Evolutionary conservation across 2,113 vertebrate genomes (phyloP).

Genomic region (Leptobrachium leishanense): DNA sequence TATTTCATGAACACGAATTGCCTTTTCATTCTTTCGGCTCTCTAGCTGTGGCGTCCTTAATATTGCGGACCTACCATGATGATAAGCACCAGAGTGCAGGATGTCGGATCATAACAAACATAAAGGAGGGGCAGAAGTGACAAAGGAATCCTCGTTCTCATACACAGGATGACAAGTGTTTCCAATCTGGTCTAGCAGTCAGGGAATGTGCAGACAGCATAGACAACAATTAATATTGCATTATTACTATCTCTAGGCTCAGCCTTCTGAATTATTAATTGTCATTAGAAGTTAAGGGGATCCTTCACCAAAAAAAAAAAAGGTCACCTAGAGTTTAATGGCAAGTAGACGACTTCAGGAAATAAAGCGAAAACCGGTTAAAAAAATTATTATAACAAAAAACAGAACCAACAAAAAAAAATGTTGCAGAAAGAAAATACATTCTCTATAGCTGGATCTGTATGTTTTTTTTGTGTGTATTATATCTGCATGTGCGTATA

Average conservation of each 20-base stretch:
- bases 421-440: not conserved
- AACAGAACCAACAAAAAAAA: not conserved
- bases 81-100: not conserved
- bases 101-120: not conserved
- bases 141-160: not conserved
- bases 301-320: not conserved
- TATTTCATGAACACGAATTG: slow-evolving; percentile 26
- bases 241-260: not conserved
- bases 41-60: not conserved
- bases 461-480: no score
- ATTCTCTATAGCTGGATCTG: not conserved
- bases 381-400: not conserved
- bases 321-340: not conserved
- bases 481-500: no score
- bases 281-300: not conserved
- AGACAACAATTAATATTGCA: not conserved
- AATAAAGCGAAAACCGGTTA: not conserved
- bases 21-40: not conserved
- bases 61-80: not conserved
- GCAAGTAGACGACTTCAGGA: not conserved
- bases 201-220: not conserved
- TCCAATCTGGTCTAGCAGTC: not conserved
- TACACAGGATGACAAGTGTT: slow-evolving; percentile 1
- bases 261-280: slow-evolving; percentile 3
- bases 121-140: not conserved